Base-by-base conservation (phyloP, 2,888 invertebrate species). In the Agrochola lota region DNA sequence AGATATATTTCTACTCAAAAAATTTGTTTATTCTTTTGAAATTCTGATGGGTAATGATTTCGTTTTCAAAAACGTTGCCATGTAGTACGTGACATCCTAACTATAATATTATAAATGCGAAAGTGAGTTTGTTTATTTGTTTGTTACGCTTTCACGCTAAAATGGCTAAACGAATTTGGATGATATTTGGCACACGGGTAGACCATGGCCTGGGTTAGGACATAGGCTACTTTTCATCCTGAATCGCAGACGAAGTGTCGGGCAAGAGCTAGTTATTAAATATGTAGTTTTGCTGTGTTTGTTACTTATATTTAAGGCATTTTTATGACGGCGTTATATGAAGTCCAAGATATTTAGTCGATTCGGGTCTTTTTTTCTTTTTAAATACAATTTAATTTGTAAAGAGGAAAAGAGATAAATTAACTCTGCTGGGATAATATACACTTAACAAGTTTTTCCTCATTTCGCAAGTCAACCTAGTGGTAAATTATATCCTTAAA, bases 1-100 rank as follows among this genome's bases (percentile, higher is more conserved):
- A 55, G 59, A 59, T 57, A 57, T 26, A 15, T 71, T 55, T 8
- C 9, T 30, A 49, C 17, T 59, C 26, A 49, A 26, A 30, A n/a
- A n/a, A 12, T n/a, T 66, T 52, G 60, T 52, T n/a, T 15, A 30
- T 43, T 23, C 26, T 20, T 60, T 62, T 55, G 17, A 63, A 62
- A 62, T 70, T 26, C 79, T 79, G 60, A 62, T 79, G 12, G 15
- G 2, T 30, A 43, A 74, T 7, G 49, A 1, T 43, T 26, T 62
- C 62, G 17, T 35, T 79, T 79, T 52, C 46, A 46, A 68, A 62
- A 35, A 30, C 15, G 17, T 67, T 30, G 20, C 6, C 6, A 12
- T 52, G 26, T 52, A 23, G 11, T 77, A 62, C 15, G 15, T 60
- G 52, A 52, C n/a, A n/a, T 52, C 15, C 43, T 43, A 43, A 15